These are phyloP conservation scores for Aphelinus atriplicis DNA, from an alignment of 1,140 invertebrate species.

Conservation along the genomic window DNA sequence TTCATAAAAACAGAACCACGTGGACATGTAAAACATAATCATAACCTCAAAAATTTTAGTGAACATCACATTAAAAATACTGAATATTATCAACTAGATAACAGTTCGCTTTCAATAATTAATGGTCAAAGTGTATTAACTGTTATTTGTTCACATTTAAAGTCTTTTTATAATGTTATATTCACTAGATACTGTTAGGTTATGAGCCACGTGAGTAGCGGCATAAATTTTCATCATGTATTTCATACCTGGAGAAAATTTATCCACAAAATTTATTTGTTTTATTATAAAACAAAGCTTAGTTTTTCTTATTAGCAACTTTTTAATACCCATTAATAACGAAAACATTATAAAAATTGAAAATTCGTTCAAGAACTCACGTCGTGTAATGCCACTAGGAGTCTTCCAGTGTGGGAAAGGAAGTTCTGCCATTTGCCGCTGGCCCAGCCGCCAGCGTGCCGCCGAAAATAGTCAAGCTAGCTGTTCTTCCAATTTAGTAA, in stretches of 20 bases:
- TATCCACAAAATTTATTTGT: background rate
- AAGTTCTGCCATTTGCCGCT: constrained; percentile 19
- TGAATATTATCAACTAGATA: background rate
- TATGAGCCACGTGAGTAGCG: constrained; percentile 43
- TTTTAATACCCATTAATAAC: constrained; percentile 23
- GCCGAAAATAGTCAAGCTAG: too few relatives aligned
- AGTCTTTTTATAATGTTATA: background rate
- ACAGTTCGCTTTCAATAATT: background rate
- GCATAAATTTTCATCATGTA: background rate
- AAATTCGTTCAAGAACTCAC: constrained; percentile 64
- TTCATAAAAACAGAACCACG: background rate
- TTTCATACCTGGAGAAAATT: background rate
- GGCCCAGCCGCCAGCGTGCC: too few relatives aligned
- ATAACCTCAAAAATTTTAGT: background rate
- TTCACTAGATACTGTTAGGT: background rate
- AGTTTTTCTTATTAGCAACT: background rate
- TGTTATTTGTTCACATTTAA: background rate
- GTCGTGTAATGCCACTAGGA: constrained; percentile 80
- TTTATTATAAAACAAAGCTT: background rate
- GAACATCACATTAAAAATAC: background rate
- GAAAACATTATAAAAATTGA: constrained; percentile 20
- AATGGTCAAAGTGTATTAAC: background rate
- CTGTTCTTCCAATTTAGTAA: too few relatives aligned
- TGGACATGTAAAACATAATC: background rate
- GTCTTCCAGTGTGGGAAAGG: constrained; percentile 56